phyloP scores from a whole-genome alignment of 1,140 invertebrate genomes.

The Nylanderia fulva region DNA sequence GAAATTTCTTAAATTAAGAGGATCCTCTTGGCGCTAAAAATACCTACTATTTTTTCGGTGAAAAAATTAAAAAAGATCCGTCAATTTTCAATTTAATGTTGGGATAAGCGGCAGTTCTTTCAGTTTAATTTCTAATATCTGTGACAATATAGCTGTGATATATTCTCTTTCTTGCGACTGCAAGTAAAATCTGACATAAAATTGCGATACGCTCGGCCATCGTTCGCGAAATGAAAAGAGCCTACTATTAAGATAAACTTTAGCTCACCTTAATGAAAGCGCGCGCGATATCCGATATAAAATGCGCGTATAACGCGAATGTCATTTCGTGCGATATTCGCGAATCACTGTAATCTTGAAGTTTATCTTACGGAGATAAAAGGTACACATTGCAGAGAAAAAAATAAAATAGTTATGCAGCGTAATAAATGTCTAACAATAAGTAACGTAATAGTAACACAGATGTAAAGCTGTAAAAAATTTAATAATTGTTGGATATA shows the following conservation, averaged over 20 bases:
- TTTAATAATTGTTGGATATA: not conserved
- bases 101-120: not conserved
- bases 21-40: no score
- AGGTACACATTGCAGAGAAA: not conserved
- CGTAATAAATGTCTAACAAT: not conserved
- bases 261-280: not conserved
- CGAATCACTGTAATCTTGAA: not conserved
- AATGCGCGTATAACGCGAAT: not conserved
- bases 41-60: no score
- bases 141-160: not conserved
- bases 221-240: not conserved
- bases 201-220: not conserved
- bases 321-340: slow-evolving; percentile 1
- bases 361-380: not conserved
- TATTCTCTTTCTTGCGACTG: not conserved
- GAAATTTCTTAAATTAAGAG: no score
- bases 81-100: not conserved
- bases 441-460: slow-evolving; percentile 1
- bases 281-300: not conserved
- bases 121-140: not conserved
- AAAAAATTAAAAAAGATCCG: not conserved
- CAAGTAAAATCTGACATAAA: not conserved
- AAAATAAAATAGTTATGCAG: not conserved
- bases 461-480: not conserved
- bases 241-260: not conserved